Evolutionary conservation across 2,797 vertebrate genomes (phyloP), one percentile per base, ranked within the genome.

Genomic region (Lerista edwardsae): DNA sequence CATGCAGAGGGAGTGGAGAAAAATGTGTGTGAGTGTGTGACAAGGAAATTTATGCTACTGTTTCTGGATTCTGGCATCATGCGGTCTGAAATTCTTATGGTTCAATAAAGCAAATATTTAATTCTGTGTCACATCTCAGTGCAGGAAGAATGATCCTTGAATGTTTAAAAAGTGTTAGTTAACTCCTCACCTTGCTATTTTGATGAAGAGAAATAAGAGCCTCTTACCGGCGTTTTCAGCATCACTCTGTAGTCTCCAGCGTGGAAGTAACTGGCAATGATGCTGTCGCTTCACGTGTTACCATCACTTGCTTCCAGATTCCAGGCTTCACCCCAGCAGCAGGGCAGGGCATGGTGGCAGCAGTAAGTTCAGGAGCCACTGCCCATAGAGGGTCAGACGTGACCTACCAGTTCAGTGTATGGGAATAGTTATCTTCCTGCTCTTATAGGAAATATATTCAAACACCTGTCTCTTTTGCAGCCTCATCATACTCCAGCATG

Each of bases 381-480:
- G 41, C n/a, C 36, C 0, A 0, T 55, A 0, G 0, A 61, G 86
- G 67, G 79, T 76, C 77, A 75, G n/a, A 12, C 47, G 64, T 0
- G 0, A 15, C 75, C 78, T 0, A 1, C 57, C 75, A 81, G 23
- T 83, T 75, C 67, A 9, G 9, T 36, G 10, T 1, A 14, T 0
- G 0, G 36, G 41, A 73, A 36, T 0, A 59, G 83, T 77, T 5
- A 36, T 69, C 21, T 75, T 71, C 85, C 84, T 79, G 83, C 55
- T 0, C 0, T 44, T 51, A n/a, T 0, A 75, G 2, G 4, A 69
- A 25, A 34, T 15, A 65, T 57, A 55, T 2, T 31, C 80, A 80
- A 83, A 68, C 2, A 83, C 44, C 36, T 15, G 0, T 73, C 65
- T 36, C 8, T 73, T 75, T 39, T 55, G 31, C 86, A 62, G 67